Evolutionary conservation across 2,888 invertebrate genomes (phyloP), one percentile per base, ranked within the genome.

Genomic region (Trissoscelio sp.): DNA sequence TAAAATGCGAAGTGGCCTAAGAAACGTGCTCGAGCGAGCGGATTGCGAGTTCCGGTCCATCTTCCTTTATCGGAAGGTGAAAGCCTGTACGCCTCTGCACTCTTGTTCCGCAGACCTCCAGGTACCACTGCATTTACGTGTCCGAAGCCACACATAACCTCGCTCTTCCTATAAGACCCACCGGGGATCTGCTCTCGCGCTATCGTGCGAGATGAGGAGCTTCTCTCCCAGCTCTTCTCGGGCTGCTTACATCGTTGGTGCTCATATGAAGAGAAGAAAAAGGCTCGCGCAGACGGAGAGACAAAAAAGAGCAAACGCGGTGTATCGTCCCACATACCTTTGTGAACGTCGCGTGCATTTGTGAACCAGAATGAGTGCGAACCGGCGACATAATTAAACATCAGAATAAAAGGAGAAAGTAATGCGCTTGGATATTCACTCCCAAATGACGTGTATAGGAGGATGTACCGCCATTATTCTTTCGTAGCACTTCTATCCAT

Each of bases 21-120:
- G 53, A 53, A 55, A 37, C 73, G 48, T 46, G 34, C 48, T 53
- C 48, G 74, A 37, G 60, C 20, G 14, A 20, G 42, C 20, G 12
- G 53, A 42, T 39, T 44, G 69, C 67, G 48, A 64, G 79, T 83
- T 79, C 81, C 79, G 83, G 81, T 77, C 73, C 83, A 79, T 82
- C 74, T 75, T 70, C 70, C 73, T 74, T 80, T 82, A 80, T 82
- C 78, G 73, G 79, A 79, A 84, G 82, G 85, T 84, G 85, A 86
- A 86, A 87, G 85, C 84, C 84, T 82, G 66, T 84, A 89, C 89
- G 89, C 88, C 88, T 88, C 88, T 89, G 89, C 88, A 85, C 80
- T 70, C 82, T 69, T 87, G 84, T 86, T 77, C 74, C 53, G 75
- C 57, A 39, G 77, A 79, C 78, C 75, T 72, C 74, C 66, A 70